A percentile compares a stretch with the other conserved stretches of the same genome.
Evolutionary conservation across 2,888 invertebrate species (phyloP).

Genomic region (Rhorus exstirpatorius): DNA sequence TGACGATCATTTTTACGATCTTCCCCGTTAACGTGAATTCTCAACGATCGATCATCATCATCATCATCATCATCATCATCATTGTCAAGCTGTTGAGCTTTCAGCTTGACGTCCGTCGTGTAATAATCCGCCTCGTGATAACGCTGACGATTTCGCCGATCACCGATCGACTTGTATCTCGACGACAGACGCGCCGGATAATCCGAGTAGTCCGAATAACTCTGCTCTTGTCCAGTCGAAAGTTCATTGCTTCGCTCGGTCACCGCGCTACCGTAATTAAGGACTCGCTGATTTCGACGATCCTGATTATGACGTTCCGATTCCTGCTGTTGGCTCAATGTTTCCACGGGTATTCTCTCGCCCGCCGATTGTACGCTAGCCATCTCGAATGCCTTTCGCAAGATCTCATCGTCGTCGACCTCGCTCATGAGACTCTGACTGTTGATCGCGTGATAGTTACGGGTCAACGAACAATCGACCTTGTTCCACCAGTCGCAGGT

Average conservation of each 20-base stretch:
- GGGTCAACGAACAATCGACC: constrained; percentile 88
- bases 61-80: constrained; percentile 26
- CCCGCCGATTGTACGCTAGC: constrained; percentile 86
- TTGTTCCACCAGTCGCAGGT: constrained; percentile 91
- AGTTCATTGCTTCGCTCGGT: constrained; percentile 75
- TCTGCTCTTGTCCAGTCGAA: constrained; percentile 73
- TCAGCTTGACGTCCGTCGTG: constrained; percentile 50
- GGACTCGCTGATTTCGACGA: constrained; percentile 25
- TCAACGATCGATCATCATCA: constrained; percentile 44
- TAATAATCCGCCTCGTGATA: constrained; percentile 73
- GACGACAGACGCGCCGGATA: constrained; percentile 60
- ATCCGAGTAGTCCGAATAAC: constrained; percentile 72
- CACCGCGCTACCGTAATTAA: constrained; percentile 56
- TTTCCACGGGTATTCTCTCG: constrained; percentile 66
- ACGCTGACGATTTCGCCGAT: constrained; percentile 46
- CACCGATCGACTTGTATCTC: constrained; percentile 64
- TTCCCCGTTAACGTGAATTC: constrained; percentile 65
- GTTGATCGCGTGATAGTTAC: constrained; percentile 82
- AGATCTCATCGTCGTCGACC: constrained; percentile 87
- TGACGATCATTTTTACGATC: constrained; percentile 63
- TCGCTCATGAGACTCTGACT: constrained; percentile 63
- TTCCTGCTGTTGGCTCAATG: constrained; percentile 24
- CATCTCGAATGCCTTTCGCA: constrained; percentile 88
- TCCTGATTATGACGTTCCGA: not conserved
- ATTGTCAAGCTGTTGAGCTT: not conserved